These are phyloP conservation scores for Octodonta nipae DNA, from an alignment of 2,888 invertebrate genomes.

Conservation along the genomic window DNA sequence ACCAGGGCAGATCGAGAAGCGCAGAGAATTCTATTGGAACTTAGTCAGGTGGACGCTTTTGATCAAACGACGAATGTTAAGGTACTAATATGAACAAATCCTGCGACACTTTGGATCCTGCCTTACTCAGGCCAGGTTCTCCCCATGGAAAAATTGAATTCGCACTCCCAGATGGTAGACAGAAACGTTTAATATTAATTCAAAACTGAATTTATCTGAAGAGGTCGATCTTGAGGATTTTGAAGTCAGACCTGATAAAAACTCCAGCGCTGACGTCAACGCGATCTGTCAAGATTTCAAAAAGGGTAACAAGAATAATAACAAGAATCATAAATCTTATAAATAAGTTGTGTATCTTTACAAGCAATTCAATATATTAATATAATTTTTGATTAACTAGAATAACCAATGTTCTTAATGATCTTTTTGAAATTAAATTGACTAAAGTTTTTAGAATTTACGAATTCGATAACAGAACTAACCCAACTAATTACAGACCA, in stretches of 20 bases:
- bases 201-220: constrained; percentile 93
- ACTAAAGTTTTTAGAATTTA: too few species aligned
- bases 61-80: constrained; percentile 99
- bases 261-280: constrained; percentile 98
- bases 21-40: constrained; percentile 89
- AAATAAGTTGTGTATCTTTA: too few species aligned
- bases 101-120: constrained; percentile 98
- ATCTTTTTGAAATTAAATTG: too few species aligned
- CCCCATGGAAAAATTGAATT: constrained; percentile 98
- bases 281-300: constrained; percentile 99
- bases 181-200: constrained; percentile 95
- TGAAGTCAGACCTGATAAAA: constrained; percentile 94
- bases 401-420: too few species aligned
- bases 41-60: constrained; percentile 99
- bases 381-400: constrained; percentile 2
- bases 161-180: constrained; percentile 81
- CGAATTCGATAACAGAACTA: too few species aligned
- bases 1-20: constrained; percentile 98
- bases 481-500: too few species aligned
- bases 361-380: constrained; percentile 4
- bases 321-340: constrained; percentile 98
- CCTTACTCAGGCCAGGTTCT: constrained; percentile 83
- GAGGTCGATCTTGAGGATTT: constrained; percentile 99
- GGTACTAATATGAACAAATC: constrained; percentile 93
- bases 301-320: constrained; percentile 98